Conservation (phyloP, 2,888 invertebrate genomes). For the Agrypnus murinus region DNA sequence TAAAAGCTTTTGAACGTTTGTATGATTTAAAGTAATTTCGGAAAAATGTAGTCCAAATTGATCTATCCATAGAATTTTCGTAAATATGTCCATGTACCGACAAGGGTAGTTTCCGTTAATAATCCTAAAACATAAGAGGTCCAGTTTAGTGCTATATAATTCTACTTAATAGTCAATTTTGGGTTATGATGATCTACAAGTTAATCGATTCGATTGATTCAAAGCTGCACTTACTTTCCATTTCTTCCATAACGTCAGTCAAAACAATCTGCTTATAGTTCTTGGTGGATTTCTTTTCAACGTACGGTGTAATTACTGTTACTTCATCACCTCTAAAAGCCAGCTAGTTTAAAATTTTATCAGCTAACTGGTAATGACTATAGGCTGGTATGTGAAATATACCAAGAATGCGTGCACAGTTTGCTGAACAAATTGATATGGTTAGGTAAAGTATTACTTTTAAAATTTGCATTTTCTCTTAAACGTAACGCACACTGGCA, state of each 20-base stretch:
- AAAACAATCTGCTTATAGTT: not conserved
- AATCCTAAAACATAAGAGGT: slow-evolving; percentile 23
- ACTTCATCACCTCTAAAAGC: slow-evolving; percentile 66
- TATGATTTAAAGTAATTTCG: slow-evolving; percentile 57
- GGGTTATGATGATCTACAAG: too few species aligned
- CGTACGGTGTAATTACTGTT: slow-evolving; percentile 25
- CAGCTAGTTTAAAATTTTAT: slow-evolving; percentile 57
- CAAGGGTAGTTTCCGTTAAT: not conserved
- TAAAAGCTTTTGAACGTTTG: slow-evolving; percentile 61
- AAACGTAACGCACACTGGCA: too few species aligned
- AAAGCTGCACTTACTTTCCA: too few species aligned
- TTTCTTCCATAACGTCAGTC: too few species aligned
- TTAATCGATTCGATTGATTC: not conserved
- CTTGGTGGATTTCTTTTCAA: slow-evolving; percentile 3
- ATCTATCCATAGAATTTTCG: slow-evolving; percentile 17
- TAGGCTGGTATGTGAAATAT: slow-evolving; percentile 57
- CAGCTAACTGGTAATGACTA: slow-evolving; percentile 59
- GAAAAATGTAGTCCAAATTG: slow-evolving; percentile 22
- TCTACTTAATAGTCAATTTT: not conserved
- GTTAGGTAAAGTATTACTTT: too few species aligned
- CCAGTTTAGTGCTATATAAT: not conserved
- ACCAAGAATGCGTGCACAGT: slow-evolving; percentile 52
- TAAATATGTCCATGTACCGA: too few species aligned
- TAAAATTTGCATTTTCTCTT: too few species aligned
- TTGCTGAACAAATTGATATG: too few species aligned